A percentile compares a stretch with the other conserved stretches of the same genome.
Evolutionary conservation across 2,113 vertebrate species (phyloP).

Genomic region (Ailuropoda melanoleuca): DNA sequence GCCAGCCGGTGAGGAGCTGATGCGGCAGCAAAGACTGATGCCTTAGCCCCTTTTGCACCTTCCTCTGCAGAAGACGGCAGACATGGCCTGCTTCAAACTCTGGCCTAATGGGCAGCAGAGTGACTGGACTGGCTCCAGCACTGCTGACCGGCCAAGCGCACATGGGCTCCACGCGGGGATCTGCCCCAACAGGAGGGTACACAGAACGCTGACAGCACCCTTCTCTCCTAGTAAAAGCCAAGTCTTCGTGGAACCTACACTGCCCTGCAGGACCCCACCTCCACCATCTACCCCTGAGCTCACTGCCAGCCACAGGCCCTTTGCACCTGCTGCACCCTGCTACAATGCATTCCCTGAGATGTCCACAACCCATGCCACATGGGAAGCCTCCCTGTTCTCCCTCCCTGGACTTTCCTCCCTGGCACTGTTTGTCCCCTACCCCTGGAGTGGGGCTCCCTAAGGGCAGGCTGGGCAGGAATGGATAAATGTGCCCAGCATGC

Average conservation of each 20-base stretch:
- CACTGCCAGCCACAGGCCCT: background rate
- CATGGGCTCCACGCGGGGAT: background rate
- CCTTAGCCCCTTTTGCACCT: background rate
- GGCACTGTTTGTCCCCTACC: background rate
- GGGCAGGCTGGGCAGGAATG: background rate
- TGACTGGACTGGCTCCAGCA: background rate
- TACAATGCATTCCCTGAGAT: background rate
- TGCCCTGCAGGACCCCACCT: background rate
- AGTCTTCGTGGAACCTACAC: background rate
- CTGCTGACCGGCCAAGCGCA: background rate
- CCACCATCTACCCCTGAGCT: rapidly evolving
- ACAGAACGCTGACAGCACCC: too few relatives aligned
- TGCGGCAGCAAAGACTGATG: background rate
- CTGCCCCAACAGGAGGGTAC: background rate
- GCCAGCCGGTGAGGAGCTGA: background rate
- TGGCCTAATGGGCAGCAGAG: background rate
- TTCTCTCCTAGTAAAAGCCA: background rate
- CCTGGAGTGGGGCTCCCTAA: background rate
- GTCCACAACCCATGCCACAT: too few relatives aligned
- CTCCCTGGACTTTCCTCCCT: background rate
- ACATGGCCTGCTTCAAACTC: background rate
- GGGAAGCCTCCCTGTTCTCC: background rate
- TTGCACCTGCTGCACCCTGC: background rate
- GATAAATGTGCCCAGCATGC: rapidly evolving
- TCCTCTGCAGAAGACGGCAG: background rate